Conservation (phyloP, 1,140 invertebrate genomes). For the Drosophila leontia region DNA sequence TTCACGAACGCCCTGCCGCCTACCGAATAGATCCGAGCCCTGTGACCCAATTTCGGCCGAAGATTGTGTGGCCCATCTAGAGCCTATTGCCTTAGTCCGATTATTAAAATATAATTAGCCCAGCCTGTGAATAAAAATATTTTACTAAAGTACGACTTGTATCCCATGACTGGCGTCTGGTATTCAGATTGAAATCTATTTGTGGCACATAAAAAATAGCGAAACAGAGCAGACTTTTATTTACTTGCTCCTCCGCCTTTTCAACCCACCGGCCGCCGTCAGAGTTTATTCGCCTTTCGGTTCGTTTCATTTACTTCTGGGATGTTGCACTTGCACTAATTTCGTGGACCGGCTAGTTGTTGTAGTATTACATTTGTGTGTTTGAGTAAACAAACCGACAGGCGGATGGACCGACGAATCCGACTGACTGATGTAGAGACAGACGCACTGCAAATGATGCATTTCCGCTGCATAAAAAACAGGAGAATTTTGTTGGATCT, state of each 20-base stretch:
- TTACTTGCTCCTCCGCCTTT: neutral
- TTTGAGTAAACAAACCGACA: constrained; percentile 66
- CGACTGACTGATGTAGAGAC: constrained; percentile 33
- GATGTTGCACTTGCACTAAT: constrained; percentile 78
- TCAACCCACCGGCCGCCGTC: constrained; percentile 22
- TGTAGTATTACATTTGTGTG: constrained; percentile 23
- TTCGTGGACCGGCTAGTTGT: constrained; percentile 34
- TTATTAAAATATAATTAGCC: constrained; percentile 47
- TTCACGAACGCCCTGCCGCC: constrained; percentile 1
- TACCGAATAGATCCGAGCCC: constrained; percentile 27
- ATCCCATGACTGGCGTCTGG: neutral
- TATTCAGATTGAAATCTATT: constrained; percentile 53
- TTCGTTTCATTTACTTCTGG: constrained; percentile 33
- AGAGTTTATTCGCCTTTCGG: constrained; percentile 78
- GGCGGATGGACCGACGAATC: constrained; percentile 28
- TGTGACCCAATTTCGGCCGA: constrained; percentile 64
- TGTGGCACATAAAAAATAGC: constrained; percentile 48
- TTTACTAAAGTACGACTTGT: constrained; percentile 18
- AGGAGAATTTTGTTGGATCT: constrained; percentile 46
- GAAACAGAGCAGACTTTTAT: constrained; percentile 33
- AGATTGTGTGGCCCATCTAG: constrained; percentile 56
- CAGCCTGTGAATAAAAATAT: constrained; percentile 9
- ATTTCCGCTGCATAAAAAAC: constrained; percentile 69
- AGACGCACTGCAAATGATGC: constrained; percentile 64
- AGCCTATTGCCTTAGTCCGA: constrained; percentile 17